Base-by-base conservation (phyloP, 1,140 invertebrate species). In the Hestina assimilis region DNA sequence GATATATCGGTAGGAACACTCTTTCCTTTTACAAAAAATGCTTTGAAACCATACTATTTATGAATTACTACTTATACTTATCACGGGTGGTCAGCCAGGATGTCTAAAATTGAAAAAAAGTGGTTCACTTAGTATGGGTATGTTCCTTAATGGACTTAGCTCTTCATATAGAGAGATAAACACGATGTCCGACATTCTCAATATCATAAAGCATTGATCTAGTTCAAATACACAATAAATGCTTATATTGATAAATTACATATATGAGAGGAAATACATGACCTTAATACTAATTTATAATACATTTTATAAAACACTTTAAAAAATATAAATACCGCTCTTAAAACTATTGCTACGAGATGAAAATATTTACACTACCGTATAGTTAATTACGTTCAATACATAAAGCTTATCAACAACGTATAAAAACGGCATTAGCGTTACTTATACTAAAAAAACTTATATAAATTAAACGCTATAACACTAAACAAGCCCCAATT, bases 281-380 rank as follows among this genome's bases (percentile, higher is more conserved):
- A 54, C 8, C 57, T 51, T 64, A 59, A 9, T 31, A 60, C 29
- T 66, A 57, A 41, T 43, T 54, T 66, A 66, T 58, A 59, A 55
- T 66, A 63, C 63, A 63, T 11, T 56, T 59, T 67, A 63, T 67
- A 68, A 55, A 72, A 73, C 55, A 67, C 68, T 60, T 67, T 72
- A 75, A 66, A 79, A 80, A 82, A 81, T 79, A 81, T 81, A 80
- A 76, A 79, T 73, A 68, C 70, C 54, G 61, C 57, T 72, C 60
- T 66, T 75, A 66, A 56, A 38, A 58, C 63, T 74, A 75, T 50
- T 38, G 29, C 69, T 79, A 75, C 53, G 24, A 61, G 68, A 75
- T 71, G 54, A 59, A 65, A 77, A 67, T 83, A 83, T 79, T 72
- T 79, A 81, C 78, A 81, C 68, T 79, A 81, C 69, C 74, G 67